These are phyloP conservation scores for Mionectes macconnelli DNA, from an alignment of 2,113 vertebrate species.

Conservation along the genomic window DNA sequence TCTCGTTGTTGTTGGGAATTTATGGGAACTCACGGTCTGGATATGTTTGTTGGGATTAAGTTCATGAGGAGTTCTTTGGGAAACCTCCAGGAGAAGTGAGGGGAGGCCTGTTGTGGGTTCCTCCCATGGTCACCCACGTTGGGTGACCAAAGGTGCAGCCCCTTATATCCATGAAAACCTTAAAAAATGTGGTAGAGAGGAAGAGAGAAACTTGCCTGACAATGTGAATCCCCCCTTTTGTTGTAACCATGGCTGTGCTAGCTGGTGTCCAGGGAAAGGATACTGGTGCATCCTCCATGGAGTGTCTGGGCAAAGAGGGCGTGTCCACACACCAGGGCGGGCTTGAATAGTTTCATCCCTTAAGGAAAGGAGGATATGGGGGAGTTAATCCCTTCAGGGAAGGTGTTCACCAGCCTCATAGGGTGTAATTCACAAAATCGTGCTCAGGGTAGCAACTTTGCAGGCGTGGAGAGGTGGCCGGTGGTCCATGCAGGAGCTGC, in stretches of 20 bases:
- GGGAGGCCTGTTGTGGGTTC: background rate
- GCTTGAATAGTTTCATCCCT: background rate
- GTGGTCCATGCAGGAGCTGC: accelerated
- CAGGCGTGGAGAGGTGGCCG: accelerated
- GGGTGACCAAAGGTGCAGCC: background rate
- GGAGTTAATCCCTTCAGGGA: background rate
- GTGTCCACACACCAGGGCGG: accelerated
- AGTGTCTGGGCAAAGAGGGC: background rate
- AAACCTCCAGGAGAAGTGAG: background rate
- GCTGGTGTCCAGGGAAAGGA: background rate
- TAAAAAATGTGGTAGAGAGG: background rate
- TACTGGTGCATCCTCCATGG: background rate
- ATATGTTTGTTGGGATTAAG: background rate
- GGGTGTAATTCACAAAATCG: background rate
- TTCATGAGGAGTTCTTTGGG: background rate
- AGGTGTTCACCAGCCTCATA: background rate
- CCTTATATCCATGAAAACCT: background rate
- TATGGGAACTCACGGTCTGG: background rate
- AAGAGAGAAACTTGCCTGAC: accelerated
- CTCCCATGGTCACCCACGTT: background rate
- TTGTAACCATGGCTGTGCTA: background rate
- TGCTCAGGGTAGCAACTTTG: background rate
- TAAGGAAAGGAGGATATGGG: background rate
- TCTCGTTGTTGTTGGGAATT: background rate
- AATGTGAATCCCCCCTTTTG: background rate